Percentiles rank a stretch among this genome's conserved stretches.
Conservation (phyloP, 2,113 vertebrate species). For the Manacus vitellinus region DNA sequence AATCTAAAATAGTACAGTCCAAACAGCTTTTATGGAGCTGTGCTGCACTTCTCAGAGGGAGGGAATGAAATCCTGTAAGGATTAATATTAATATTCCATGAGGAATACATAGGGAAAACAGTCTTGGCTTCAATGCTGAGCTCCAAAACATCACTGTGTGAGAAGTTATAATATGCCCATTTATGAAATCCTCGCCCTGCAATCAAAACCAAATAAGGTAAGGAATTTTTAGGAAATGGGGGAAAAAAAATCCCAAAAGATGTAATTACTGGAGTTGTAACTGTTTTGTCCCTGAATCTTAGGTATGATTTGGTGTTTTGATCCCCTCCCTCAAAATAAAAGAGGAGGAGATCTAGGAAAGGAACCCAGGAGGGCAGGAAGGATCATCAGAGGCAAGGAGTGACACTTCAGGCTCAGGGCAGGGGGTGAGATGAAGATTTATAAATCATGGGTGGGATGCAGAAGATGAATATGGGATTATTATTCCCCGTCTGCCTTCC, state of each 20-base stretch:
- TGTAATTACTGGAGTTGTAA: neutral
- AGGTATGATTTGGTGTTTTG: neutral
- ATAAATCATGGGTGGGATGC: neutral
- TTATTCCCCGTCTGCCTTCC: neutral
- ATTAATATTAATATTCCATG: neutral
- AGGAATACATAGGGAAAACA: neutral
- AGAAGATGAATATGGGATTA: neutral
- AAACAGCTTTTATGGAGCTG: neutral
- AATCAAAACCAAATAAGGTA: neutral
- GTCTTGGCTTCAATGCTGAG: neutral
- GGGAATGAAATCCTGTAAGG: neutral
- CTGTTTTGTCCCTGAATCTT: neutral
- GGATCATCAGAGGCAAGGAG: neutral
- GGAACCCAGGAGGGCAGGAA: neutral
- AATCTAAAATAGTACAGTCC: neutral
- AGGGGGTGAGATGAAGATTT: neutral
- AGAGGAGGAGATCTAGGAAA: neutral
- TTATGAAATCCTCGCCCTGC: neutral
- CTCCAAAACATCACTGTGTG: neutral
- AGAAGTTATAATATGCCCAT: neutral
- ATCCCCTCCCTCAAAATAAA: neutral
- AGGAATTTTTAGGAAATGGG: neutral
- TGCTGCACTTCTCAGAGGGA: neutral
- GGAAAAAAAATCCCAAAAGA: neutral
- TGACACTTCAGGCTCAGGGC: neutral